Conservation (phyloP, 2,113 vertebrate species). For the Brachirus orientalis region DNA sequence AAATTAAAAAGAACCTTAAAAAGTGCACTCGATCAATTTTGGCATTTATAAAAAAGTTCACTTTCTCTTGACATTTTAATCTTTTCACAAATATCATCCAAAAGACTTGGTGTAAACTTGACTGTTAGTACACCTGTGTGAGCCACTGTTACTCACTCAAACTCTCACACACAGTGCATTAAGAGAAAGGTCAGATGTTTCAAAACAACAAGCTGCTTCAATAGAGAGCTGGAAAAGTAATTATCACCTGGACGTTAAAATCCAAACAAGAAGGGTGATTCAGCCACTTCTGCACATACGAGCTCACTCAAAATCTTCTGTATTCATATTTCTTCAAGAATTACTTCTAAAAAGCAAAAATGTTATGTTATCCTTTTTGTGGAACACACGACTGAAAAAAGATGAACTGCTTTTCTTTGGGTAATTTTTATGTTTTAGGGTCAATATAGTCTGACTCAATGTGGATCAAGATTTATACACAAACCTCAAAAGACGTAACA, state of each 20-base stretch:
- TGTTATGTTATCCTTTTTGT: too few relatives aligned
- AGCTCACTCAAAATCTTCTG: conserved; percentile 9
- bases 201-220: conserved; percentile 44
- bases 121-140: not conserved
- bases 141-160: not conserved
- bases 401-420: too few relatives aligned
- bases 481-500: too few relatives aligned
- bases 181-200: conserved; percentile 31
- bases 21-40: not conserved
- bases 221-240: conserved; percentile 28
- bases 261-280: conserved; percentile 16
- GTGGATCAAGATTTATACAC: too few relatives aligned
- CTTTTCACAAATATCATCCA: conserved; percentile 6
- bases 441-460: too few relatives aligned
- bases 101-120: conserved; percentile 17
- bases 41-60: not conserved
- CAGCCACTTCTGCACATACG: conserved; percentile 16
- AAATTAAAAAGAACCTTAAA: too few relatives aligned
- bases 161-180: not conserved
- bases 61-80: conserved; percentile 21
- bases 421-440: too few relatives aligned
- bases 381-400: too few relatives aligned
- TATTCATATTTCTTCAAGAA: not conserved
- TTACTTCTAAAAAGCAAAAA: too few relatives aligned
- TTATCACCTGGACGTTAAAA: conserved; percentile 39